Base-by-base conservation (phyloP, 2,113 vertebrate genomes). In the Pogona vitticeps region DNA sequence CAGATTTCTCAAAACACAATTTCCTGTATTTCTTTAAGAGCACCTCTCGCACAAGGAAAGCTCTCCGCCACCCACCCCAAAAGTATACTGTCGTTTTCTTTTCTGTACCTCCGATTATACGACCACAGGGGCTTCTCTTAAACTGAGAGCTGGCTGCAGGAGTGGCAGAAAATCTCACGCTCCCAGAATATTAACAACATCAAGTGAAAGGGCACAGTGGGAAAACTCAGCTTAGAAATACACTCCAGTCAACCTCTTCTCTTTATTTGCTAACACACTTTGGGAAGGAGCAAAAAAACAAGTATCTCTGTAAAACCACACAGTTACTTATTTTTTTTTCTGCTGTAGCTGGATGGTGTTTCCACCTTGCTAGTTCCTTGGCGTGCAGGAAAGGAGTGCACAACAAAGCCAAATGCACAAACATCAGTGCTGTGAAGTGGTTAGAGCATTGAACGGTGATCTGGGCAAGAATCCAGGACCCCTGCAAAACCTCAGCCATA, bases 131-230 rank as follows among this genome's bases (percentile, higher is more conserved):
- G 86, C 63, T 92, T 86, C 91, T 88, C 80, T 70, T 75, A 91
- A 61, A 92, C 1, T 70, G 88, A 88, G 91, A 80, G 88, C 93
- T 93, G 85, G 87, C 87, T 90, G 84, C 13, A 63, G 88, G 88
- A 73, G 80, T 81, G 26, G 26, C 40, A 21, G 26, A 18, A n/a
- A n/a, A 59, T 42, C 42, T 80, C 28, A 52, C 81, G 40, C 80
- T 88, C 77, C 80, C 86, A 65, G 77, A 91, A 93, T 87, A 92
- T 86, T 90, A 88, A 82, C 88, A 85, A 87, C 52, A 76, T 77
- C 56, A 90, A 88, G 42, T 92, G 86, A 94, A 95, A 92, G 89
- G n/a, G 90, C 94, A 88, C 89, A 56, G 90, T 87, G 87, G 94
- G 91, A 91, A 56, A 82, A 93, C 92, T n/a, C 61, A 59, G 84